Conservation (phyloP, 1,140 invertebrate species). For the Leguminivora glycinivorella region DNA sequence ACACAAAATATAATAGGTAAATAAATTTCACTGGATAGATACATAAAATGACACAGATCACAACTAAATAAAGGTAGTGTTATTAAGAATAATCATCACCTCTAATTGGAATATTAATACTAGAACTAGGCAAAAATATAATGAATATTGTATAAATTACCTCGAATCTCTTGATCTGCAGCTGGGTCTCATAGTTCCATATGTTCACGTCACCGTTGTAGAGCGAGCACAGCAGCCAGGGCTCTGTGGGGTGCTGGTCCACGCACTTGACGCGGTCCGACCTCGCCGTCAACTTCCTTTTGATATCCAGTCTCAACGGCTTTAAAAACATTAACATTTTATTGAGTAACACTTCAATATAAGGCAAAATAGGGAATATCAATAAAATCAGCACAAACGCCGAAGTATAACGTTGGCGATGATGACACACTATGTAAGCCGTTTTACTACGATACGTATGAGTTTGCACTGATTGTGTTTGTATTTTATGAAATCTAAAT, state of each 20-base stretch:
- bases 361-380: constrained; percentile 34
- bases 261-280: constrained; percentile 99
- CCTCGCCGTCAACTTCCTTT: constrained; percentile 96
- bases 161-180: constrained; percentile 94
- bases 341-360: constrained; percentile 36
- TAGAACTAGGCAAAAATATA: neutral
- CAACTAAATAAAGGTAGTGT: neutral
- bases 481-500: constrained; percentile 28
- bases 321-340: constrained; percentile 69
- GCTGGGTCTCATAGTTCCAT: constrained; percentile 98
- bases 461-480: constrained; percentile 30
- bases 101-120: neutral
- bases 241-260: constrained; percentile 97
- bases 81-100: neutral
- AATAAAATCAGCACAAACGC: constrained; percentile 38
- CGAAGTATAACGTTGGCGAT: constrained; percentile 50
- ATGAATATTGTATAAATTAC: constrained; percentile 38
- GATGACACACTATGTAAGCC: constrained; percentile 56
- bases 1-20: neutral
- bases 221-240: constrained; percentile 98
- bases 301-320: constrained; percentile 98
- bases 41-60: neutral
- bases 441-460: constrained; percentile 50
- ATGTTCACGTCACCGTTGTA: constrained; percentile 99
- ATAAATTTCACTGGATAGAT: neutral